phyloP scores from a whole-genome alignment of 2,797 vertebrate species.

The Sebastes hubbsi region DNA sequence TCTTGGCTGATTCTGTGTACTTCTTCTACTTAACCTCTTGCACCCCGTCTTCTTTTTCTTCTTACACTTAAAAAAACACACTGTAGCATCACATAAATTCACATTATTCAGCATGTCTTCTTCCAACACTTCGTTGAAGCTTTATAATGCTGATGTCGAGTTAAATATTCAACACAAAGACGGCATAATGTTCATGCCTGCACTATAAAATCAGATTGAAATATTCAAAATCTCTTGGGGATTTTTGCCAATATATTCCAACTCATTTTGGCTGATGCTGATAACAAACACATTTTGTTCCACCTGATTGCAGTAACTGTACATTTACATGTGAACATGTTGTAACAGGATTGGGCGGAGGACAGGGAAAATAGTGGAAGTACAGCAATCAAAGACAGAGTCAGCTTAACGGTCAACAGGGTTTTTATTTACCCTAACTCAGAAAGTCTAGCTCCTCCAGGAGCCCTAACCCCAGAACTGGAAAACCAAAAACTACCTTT shows the following conservation, averaged over 20 bases:
- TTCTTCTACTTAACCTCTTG: neutral
- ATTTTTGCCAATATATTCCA: too few species aligned
- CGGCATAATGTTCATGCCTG: too few species aligned
- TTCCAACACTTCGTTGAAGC: neutral
- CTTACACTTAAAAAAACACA: neutral
- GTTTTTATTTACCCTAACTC: neutral
- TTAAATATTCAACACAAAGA: neutral
- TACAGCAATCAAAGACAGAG: too few species aligned
- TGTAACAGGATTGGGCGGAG: neutral
- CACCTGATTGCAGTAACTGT: too few species aligned
- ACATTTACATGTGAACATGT: too few species aligned
- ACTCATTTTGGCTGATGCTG: too few species aligned
- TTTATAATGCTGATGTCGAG: neutral
- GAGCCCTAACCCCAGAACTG: neutral
- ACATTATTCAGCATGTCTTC: neutral
- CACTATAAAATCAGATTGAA: neutral
- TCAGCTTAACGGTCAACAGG: too few species aligned
- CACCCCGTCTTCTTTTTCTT: neutral
- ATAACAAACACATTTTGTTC: too few species aligned
- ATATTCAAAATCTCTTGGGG: neutral
- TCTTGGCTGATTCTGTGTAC: neutral
- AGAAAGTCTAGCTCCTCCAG: neutral
- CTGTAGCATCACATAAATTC: neutral
- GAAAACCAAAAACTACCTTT: neutral
- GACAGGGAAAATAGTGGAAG: neutral